These are phyloP conservation scores for Squalus acanthias DNA, from an alignment of 2,797 vertebrate genomes.

Conservation along the genomic window DNA sequence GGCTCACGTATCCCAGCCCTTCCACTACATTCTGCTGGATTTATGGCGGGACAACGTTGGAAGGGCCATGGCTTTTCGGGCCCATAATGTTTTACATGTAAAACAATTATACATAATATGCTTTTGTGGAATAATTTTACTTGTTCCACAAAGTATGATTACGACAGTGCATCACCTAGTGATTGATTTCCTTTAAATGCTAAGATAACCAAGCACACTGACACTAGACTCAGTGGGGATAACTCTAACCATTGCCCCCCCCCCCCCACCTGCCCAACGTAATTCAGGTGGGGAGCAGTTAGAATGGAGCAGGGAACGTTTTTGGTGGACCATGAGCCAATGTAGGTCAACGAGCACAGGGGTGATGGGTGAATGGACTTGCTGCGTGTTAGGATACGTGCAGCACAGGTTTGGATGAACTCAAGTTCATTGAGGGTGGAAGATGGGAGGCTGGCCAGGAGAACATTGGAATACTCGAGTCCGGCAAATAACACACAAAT, in stretches of 20 bases:
- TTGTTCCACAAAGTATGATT: not conserved
- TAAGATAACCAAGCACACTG: not conserved
- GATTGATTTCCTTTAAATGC: not conserved
- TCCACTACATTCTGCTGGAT: not conserved
- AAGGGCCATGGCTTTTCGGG: not conserved
- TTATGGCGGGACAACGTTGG: too few relatives aligned
- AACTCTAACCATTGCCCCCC: not conserved
- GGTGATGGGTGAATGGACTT: too few relatives aligned
- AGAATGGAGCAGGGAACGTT: not conserved
- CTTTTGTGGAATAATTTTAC: not conserved
- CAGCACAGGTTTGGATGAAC: too few relatives aligned
- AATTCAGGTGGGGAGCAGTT: not conserved
- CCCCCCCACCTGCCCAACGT: too few relatives aligned
- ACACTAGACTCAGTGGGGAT: not conserved
- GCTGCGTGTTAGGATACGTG: too few relatives aligned
- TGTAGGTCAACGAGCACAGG: too few relatives aligned
- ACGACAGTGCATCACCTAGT: not conserved
- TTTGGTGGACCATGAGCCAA: too few relatives aligned
- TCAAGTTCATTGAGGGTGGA: too few relatives aligned
- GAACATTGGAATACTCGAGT: too few relatives aligned
- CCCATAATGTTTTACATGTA: not conserved
- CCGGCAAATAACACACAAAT: too few relatives aligned
- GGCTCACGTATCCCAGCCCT: not conserved
- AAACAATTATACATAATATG: not conserved
- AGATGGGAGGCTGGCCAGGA: too few relatives aligned